Conservation (phyloP, 1,140 invertebrate species). For the Orius insidiosus region DNA sequence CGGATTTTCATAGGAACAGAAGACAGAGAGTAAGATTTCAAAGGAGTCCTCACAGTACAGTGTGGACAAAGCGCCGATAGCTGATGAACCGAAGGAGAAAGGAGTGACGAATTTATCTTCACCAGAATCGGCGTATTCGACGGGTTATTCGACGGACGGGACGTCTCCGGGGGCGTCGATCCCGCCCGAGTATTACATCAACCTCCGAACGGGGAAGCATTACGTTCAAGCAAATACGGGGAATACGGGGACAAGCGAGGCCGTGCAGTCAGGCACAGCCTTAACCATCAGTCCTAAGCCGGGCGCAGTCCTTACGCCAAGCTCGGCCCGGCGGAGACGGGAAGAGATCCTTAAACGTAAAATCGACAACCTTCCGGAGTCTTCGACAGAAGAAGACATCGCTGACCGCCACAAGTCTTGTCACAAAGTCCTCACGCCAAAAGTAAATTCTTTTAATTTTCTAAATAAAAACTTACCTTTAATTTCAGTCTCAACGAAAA, state of each 20-base stretch:
- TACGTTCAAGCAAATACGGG: constrained; percentile 14
- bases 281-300: constrained; percentile 11
- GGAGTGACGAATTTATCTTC: constrained; percentile 47
- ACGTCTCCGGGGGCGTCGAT: constrained; percentile 43
- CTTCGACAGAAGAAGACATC: constrained; percentile 21
- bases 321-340: constrained; percentile 15
- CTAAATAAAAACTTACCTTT: not conserved
- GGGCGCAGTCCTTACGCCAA: constrained; percentile 19
- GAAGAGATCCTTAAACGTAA: constrained; percentile 11
- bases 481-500: constrained; percentile 14
- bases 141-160: constrained; percentile 63
- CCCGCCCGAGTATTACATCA: constrained; percentile 48
- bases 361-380: constrained; percentile 16
- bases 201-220: constrained; percentile 35
- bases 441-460: constrained; percentile 7
- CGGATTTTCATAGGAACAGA: not conserved
- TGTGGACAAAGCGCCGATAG: constrained; percentile 6
- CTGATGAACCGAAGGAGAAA: constrained; percentile 18
- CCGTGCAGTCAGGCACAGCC: constrained; percentile 8
- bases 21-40: not conserved
- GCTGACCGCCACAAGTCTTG: constrained; percentile 1
- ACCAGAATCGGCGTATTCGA: constrained; percentile 64
- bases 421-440: constrained; percentile 8
- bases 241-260: constrained; percentile 16
- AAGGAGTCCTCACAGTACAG: constrained; percentile 10